Conservation (phyloP, 2,113 vertebrate genomes). For the Toxotes chatareus region DNA sequence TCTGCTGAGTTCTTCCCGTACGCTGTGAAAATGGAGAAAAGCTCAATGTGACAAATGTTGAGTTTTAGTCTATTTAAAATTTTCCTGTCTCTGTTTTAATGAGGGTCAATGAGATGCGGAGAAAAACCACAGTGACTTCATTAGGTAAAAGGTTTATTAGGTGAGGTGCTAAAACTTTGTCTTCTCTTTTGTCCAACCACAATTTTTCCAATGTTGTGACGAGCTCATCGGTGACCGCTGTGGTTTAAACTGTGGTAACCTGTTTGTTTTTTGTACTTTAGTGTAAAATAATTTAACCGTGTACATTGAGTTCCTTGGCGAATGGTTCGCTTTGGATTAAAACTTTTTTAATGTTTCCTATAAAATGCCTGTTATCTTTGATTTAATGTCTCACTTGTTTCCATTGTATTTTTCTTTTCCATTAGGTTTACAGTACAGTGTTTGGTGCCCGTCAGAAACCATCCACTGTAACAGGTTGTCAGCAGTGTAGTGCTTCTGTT, state of each 20-base stretch:
- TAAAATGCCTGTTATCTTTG: not conserved
- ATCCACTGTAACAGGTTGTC: not conserved
- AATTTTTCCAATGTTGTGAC: not conserved
- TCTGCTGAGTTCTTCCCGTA: not conserved
- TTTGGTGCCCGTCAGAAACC: not conserved
- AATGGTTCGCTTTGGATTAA: constrained; percentile 60
- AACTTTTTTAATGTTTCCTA: constrained; percentile 53
- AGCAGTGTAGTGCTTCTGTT: accelerated
- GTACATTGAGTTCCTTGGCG: constrained; percentile 48
- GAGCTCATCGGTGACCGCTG: constrained; percentile 24
- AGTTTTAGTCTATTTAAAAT: not conserved
- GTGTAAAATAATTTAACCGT: constrained; percentile 70
- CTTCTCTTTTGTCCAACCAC: not conserved
- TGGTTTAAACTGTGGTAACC: constrained; percentile 58
- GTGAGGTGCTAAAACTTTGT: not conserved
- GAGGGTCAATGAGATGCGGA: not conserved
- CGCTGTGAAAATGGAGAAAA: not conserved
- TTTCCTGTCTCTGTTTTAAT: not conserved
- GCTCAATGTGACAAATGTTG: not conserved
- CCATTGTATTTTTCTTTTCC: not conserved
- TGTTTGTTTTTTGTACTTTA: constrained; percentile 31
- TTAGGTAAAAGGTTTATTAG: not conserved
- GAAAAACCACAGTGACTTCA: too few species aligned
- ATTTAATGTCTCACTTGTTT: not conserved
- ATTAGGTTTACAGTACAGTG: accelerated